Percentiles rank a stretch among this genome's conserved stretches.
Evolutionary conservation across 2,113 vertebrate species (phyloP).

Genomic region (Pogonocichla stellata): DNA sequence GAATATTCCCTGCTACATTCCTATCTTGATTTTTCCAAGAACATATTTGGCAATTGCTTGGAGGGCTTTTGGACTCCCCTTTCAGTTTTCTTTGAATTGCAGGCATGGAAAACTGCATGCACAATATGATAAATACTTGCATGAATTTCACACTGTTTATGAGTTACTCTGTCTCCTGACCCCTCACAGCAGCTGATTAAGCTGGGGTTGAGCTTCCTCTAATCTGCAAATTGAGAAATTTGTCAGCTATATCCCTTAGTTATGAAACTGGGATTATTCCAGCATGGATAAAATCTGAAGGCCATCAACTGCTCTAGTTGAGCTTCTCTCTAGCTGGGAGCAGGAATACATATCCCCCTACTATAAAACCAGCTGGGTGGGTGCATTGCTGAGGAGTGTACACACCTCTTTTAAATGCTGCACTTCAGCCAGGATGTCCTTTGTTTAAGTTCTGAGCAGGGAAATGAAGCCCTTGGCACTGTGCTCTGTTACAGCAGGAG

Average conservation of each 20-base stretch:
- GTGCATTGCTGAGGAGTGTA: background rate
- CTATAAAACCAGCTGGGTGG: background rate
- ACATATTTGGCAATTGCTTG: background rate
- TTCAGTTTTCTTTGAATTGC: background rate
- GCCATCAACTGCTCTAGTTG: background rate
- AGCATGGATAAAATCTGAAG: conserved; percentile 16
- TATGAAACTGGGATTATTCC: conserved; percentile 48
- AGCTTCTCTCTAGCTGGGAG: background rate
- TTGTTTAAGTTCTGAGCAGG: background rate
- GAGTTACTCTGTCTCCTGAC: background rate
- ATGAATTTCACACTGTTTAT: background rate
- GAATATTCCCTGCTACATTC: background rate
- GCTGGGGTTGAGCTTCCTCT: background rate
- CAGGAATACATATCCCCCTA: background rate
- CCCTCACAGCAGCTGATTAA: background rate
- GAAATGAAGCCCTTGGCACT: background rate
- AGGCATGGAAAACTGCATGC: background rate
- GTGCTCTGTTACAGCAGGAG: background rate
- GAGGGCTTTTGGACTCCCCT: background rate
- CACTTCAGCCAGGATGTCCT: background rate
- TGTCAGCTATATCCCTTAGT: background rate
- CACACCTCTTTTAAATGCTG: background rate
- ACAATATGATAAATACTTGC: background rate
- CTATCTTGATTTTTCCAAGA: background rate
- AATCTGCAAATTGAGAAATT: conserved; percentile 43